phyloP scores from a whole-genome alignment of 2,113 vertebrate genomes.

The Sardina pilchardus region DNA sequence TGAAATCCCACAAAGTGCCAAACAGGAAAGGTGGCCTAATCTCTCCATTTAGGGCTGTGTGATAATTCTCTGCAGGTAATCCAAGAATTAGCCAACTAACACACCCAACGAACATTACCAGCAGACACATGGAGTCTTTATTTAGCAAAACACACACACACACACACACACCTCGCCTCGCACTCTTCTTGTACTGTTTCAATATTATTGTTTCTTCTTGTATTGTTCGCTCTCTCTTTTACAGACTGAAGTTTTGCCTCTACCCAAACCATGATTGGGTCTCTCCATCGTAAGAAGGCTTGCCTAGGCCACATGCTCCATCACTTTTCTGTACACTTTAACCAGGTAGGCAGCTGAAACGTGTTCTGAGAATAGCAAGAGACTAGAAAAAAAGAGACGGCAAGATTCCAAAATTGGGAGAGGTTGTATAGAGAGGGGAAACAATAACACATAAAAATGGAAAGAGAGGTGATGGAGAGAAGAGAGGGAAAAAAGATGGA shows the following conservation, averaged over 20 bases:
- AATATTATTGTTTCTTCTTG: neutral
- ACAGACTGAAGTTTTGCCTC: neutral
- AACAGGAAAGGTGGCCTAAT: conserved; percentile 43
- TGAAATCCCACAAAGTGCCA: conserved; percentile 36
- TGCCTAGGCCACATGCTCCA: neutral
- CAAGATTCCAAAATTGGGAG: neutral
- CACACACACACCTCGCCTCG: neutral
- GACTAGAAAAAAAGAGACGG: neutral
- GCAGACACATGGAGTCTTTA: neutral
- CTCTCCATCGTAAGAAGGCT: neutral
- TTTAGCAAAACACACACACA: neutral
- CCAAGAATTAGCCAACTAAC: neutral
- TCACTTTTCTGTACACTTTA: neutral
- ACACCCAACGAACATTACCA: neutral
- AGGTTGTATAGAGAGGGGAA: neutral
- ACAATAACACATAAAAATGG: neutral
- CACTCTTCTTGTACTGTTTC: neutral
- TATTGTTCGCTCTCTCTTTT: too few relatives aligned
- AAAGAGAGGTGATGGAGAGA: neutral
- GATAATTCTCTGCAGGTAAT: conserved; percentile 26
- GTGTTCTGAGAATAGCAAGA: neutral
- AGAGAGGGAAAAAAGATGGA: neutral
- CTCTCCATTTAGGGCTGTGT: conserved; percentile 36
- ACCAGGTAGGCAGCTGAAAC: neutral
- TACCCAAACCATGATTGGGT: neutral